Percentiles rank a stretch among this genome's conserved stretches.
Evolutionary conservation across 2,797 vertebrate genomes (phyloP).

Genomic region (Sebastes trivittatus): DNA sequence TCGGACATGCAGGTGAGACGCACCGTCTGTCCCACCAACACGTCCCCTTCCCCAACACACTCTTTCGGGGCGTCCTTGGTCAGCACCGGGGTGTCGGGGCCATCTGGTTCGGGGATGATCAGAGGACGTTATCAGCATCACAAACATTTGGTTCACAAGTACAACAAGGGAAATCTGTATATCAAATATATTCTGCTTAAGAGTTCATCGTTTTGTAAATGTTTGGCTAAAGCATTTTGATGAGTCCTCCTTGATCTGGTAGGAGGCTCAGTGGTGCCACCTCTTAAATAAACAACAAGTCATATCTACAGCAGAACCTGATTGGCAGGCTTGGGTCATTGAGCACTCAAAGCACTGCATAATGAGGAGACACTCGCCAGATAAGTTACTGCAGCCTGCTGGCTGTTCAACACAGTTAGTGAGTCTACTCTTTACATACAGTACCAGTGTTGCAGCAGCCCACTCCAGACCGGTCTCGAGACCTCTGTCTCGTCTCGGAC

Average conservation of each 20-base stretch:
- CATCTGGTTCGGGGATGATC: slow-evolving; percentile 69
- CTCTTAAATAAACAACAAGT: slow-evolving; percentile 7
- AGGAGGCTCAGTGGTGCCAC: background rate
- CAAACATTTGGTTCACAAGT: slow-evolving; percentile 2
- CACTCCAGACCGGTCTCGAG: no score
- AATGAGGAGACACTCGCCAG: background rate
- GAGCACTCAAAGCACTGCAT: background rate
- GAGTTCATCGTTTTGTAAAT: background rate
- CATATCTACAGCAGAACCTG: background rate
- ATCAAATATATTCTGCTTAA: background rate
- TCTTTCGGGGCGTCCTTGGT: slow-evolving; percentile 61
- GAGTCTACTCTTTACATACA: accelerated
- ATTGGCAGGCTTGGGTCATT: background rate
- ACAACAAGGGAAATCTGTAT: background rate
- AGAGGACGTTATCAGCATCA: slow-evolving; percentile 26
- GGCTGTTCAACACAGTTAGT: background rate
- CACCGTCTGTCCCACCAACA: slow-evolving; percentile 72
- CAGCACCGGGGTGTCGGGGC: slow-evolving; percentile 79
- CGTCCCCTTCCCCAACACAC: slow-evolving; percentile 78
- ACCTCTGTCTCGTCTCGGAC: no score
- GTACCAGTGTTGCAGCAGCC: background rate
- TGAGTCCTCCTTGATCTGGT: slow-evolving; percentile 4
- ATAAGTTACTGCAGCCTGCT: background rate
- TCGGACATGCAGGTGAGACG: slow-evolving; percentile 76
- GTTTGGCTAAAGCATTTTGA: slow-evolving; percentile 10